Conservation (phyloP, 2,113 vertebrate species). For the Theristicus caerulescens region DNA sequence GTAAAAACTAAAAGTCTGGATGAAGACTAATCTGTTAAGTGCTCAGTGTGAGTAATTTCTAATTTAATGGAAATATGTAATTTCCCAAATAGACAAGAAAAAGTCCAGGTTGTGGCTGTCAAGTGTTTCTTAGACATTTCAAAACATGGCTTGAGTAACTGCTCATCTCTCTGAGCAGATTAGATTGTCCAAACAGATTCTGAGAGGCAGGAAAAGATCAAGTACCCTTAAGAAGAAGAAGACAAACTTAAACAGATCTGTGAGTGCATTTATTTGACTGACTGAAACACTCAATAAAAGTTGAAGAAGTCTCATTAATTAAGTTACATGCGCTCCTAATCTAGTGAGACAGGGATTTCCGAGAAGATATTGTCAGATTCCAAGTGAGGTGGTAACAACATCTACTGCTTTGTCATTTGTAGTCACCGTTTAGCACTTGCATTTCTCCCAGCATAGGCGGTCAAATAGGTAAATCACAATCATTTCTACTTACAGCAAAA, state of each 20-base stretch:
- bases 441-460: background rate
- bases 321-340: background rate
- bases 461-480: background rate
- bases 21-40: background rate
- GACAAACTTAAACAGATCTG: background rate
- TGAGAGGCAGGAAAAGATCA: background rate
- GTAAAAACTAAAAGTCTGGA: background rate
- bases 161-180: background rate
- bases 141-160: background rate
- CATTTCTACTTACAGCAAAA: background rate
- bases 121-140: background rate
- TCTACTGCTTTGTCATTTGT: background rate
- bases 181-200: background rate
- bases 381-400: background rate
- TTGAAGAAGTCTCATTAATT: slow-evolving; percentile 15
- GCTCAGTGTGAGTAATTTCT: background rate
- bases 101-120: background rate
- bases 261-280: slow-evolving; percentile 11
- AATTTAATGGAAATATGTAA: background rate
- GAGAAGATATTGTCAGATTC: background rate
- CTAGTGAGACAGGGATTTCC: background rate
- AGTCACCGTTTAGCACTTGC: background rate
- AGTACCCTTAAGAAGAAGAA: background rate
- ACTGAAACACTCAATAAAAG: slow-evolving; percentile 21
- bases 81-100: background rate